Evolutionary conservation across 2,113 vertebrate species (phyloP).

Genomic region (Odontesthes bonariensis): DNA sequence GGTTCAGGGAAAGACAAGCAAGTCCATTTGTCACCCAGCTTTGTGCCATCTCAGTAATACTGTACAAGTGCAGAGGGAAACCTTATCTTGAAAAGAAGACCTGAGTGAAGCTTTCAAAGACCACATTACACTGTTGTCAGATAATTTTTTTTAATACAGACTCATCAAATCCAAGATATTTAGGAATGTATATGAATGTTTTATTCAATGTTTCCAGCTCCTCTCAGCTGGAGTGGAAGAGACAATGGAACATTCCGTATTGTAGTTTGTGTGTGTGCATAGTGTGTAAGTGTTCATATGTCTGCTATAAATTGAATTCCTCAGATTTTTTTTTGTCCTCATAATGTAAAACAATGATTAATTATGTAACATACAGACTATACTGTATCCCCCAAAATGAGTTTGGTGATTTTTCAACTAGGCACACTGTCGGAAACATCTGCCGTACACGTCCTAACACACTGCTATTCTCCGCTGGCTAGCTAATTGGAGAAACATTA

Average conservation of each 20-base stretch:
- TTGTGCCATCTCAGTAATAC: conserved; percentile 47
- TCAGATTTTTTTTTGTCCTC: background rate
- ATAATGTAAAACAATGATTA: conserved; percentile 7
- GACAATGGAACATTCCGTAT: conserved; percentile 15
- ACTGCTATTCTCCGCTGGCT: conserved; percentile 22
- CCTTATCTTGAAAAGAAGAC: conserved; percentile 31
- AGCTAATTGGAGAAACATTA: conserved; percentile 64
- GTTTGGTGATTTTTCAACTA: conserved; percentile 16
- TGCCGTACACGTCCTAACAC: conserved; percentile 11
- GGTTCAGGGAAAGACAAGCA: conserved; percentile 46
- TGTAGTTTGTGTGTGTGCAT: background rate
- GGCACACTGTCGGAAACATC: conserved; percentile 19
- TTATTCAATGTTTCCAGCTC: conserved; percentile 29
- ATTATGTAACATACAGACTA: conserved; percentile 8
- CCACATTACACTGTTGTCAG: conserved; percentile 34
- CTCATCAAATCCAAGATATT: conserved; percentile 9
- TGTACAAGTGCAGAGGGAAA: conserved; percentile 13
- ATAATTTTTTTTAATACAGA: conserved; percentile 11
- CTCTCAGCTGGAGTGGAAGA: conserved; percentile 13
- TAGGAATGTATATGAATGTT: conserved; percentile 14
- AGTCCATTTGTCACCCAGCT: conserved; percentile 67
- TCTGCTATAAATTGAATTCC: conserved; percentile 11
- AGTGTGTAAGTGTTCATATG: background rate
- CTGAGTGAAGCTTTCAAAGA: conserved; percentile 30
- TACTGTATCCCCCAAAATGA: background rate